Evolutionary conservation across 2,113 vertebrate species (phyloP).

Genomic region (Sylvia atricapilla): DNA sequence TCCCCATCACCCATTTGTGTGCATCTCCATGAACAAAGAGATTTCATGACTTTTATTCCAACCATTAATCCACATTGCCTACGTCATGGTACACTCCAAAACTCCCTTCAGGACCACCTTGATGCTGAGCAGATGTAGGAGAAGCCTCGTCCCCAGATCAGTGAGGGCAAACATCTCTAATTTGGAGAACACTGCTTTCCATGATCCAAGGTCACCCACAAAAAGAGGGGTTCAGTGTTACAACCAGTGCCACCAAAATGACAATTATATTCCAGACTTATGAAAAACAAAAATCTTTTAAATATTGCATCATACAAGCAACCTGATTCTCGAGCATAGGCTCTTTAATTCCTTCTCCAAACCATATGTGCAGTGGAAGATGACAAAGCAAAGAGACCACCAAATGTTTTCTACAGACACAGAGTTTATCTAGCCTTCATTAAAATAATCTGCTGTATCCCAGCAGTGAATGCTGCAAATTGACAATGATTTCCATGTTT

Average conservation of each 20-base stretch:
- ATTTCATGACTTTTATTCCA: not conserved
- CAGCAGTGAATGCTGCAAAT: not conserved
- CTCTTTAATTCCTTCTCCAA: constrained; percentile 14
- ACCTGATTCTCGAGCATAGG: not conserved
- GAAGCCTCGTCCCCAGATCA: not conserved
- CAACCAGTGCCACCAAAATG: not conserved
- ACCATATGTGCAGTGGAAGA: not conserved
- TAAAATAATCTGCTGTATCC: not conserved
- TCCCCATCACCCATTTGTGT: not conserved
- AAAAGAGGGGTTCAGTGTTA: not conserved
- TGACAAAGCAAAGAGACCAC: not conserved
- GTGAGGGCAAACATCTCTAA: not conserved
- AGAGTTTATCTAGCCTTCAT: not conserved
- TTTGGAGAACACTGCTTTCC: not conserved
- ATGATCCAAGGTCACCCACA: not conserved
- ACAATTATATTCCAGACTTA: not conserved
- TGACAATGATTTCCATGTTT: not conserved
- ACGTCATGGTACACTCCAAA: fast-evolving
- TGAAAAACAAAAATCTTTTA: constrained; percentile 20
- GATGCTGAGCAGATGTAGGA: not conserved
- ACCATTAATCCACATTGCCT: fast-evolving
- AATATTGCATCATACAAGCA: constrained; percentile 29
- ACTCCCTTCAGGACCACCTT: not conserved
- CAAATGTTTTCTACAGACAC: constrained; percentile 1
- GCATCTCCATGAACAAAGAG: not conserved